Evolutionary conservation across 2,113 vertebrate species (phyloP).

Genomic region (Chloropsis hardwickii): DNA sequence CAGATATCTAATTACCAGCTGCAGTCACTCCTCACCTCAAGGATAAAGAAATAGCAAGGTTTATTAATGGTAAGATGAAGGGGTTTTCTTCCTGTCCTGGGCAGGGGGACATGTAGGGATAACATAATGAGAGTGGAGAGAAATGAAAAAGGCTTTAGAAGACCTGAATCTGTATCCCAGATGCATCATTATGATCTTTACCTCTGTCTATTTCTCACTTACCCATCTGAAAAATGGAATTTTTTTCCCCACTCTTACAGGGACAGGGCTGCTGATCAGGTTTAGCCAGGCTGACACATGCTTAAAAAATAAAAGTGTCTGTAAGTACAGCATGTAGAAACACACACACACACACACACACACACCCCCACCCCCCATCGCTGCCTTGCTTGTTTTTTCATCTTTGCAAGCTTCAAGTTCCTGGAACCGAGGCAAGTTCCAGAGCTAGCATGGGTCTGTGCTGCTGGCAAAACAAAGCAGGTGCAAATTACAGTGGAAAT

Average conservation of each 20-base stretch:
- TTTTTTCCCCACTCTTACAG: not conserved
- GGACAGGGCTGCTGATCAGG: not conserved
- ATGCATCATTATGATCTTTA: not conserved
- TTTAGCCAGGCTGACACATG: not conserved
- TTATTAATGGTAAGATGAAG: not conserved
- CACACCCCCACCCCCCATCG: not conserved
- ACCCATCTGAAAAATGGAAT: not conserved
- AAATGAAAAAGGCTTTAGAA: not conserved
- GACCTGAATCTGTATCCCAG: not conserved
- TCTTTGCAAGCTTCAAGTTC: slow-evolving; percentile 46
- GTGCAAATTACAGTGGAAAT: slow-evolving; percentile 79
- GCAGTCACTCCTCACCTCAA: not conserved
- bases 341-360: not conserved
- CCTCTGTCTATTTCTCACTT: not conserved
- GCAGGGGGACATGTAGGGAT: not conserved
- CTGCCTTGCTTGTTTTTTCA: slow-evolving; percentile 40
- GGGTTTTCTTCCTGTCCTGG: not conserved
- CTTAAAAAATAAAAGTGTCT: not conserved
- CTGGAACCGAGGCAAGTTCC: slow-evolving; percentile 59
- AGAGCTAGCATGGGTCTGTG: slow-evolving; percentile 74
- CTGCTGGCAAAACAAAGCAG: slow-evolving; percentile 83
- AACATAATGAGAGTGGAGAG: not conserved
- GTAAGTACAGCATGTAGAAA: not conserved
- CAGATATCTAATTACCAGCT: not conserved
- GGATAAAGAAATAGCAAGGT: not conserved